phyloP scores from a whole-genome alignment of 1,140 invertebrate genomes.

The Saccostrea cuccullata region DNA sequence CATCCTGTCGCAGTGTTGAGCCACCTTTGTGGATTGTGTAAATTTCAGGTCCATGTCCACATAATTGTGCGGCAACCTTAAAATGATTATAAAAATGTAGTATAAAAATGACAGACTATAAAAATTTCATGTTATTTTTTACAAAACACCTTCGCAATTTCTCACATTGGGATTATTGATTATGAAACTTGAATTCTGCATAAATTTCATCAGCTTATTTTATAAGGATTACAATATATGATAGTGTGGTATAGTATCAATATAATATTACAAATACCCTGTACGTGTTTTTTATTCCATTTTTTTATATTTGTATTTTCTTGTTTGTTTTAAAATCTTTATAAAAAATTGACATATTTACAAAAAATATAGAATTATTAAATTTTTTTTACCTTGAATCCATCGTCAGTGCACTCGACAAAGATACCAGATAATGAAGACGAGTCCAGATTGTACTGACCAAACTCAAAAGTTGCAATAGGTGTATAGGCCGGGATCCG shows the following conservation, averaged over 20 bases:
- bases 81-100: neutral
- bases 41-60: constrained; percentile 39
- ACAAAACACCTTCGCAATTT: no score
- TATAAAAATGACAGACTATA: no score
- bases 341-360: neutral
- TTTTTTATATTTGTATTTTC: no score
- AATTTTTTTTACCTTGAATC: constrained; percentile 41
- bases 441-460: constrained; percentile 34
- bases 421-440: constrained; percentile 38
- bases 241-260: no score
- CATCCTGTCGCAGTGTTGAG: constrained; percentile 28
- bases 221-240: no score
- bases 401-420: constrained; percentile 36
- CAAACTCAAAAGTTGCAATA: constrained; percentile 39
- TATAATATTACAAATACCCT: no score
- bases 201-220: no score
- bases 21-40: constrained; percentile 17
- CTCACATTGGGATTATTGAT: no score
- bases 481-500: constrained; percentile 40
- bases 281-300: no score
- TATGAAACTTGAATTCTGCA: no score
- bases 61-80: constrained; percentile 38
- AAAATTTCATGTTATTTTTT: no score
- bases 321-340: neutral
- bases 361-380: neutral